These are phyloP conservation scores for Chelon auratus DNA, from an alignment of 2,797 vertebrate species.

Conservation along the genomic window DNA sequence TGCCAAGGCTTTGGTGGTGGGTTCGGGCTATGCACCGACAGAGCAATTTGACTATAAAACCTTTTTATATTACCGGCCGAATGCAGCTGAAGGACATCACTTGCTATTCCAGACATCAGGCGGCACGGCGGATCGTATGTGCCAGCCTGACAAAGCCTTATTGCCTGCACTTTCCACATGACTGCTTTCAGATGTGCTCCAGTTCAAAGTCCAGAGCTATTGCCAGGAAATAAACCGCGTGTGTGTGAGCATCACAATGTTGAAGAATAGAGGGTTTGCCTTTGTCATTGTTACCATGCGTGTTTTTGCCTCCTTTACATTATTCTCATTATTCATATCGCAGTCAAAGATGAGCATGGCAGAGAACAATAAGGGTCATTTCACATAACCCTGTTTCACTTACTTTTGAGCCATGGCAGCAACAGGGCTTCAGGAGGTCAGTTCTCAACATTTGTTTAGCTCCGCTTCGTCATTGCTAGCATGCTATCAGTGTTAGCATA, in stretches of 20 bases:
- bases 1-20: slow-evolving; percentile 31
- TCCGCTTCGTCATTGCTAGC: too few species aligned
- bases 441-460: neutral
- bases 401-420: neutral
- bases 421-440: neutral
- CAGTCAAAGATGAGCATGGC: neutral
- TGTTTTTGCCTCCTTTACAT: slow-evolving; percentile 22
- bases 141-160: slow-evolving; percentile 67
- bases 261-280: slow-evolving; percentile 44
- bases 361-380: slow-evolving; percentile 9
- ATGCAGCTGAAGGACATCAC: slow-evolving; percentile 51
- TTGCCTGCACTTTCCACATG: slow-evolving; percentile 67
- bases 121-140: slow-evolving; percentile 65
- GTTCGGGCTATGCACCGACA: slow-evolving; percentile 3
- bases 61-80: slow-evolving; percentile 49
- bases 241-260: slow-evolving; percentile 43
- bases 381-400: slow-evolving; percentile 6
- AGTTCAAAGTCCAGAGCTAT: slow-evolving; percentile 65
- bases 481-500: too few species aligned
- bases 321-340: slow-evolving; percentile 14
- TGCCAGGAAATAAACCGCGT: slow-evolving; percentile 70
- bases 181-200: slow-evolving; percentile 63
- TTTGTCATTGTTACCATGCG: slow-evolving; percentile 41
- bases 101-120: slow-evolving; percentile 61
- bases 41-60: slow-evolving; percentile 33